These are phyloP conservation scores for Empis livida DNA, from an alignment of 2,888 invertebrate genomes.

Conservation along the genomic window DNA sequence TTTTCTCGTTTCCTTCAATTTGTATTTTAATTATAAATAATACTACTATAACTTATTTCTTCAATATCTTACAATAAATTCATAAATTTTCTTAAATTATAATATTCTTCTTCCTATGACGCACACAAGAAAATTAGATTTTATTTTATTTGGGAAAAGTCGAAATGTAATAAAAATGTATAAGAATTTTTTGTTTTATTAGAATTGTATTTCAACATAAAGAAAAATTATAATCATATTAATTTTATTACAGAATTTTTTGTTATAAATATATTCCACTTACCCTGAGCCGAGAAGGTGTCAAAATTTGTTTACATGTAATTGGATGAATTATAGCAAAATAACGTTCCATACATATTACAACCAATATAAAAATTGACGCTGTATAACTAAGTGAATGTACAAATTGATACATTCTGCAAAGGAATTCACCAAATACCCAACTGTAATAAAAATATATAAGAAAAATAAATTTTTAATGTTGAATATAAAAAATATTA, in stretches of 20 bases:
- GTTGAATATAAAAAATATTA: no score
- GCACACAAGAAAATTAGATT: background rate
- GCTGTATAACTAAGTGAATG: constrained; percentile 82
- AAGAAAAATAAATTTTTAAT: no score
- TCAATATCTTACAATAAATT: no score
- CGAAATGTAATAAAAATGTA: no score
- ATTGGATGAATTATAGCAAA: constrained; percentile 78
- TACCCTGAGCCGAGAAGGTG: constrained; percentile 60
- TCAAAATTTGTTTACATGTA: constrained; percentile 70
- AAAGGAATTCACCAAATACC: constrained; percentile 72
- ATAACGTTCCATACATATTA: constrained; percentile 77
- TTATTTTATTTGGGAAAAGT: background rate
- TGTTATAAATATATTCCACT: no score
- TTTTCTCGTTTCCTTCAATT: no score
- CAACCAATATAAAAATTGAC: constrained; percentile 77
- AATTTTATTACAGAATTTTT: background rate
- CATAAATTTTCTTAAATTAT: no score
- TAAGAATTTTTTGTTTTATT: no score
- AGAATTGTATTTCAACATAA: no score
- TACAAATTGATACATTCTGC: constrained; percentile 84
- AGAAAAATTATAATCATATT: background rate
- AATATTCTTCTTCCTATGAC: no score
- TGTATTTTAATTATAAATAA: no score
- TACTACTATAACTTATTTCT: no score
- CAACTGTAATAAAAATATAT: constrained; percentile 44